Percentiles rank a stretch among this genome's conserved stretches.
These are phyloP conservation scores for Physocephala rufipes DNA, from an alignment of 2,888 invertebrate genomes.

Conservation along the genomic window DNA sequence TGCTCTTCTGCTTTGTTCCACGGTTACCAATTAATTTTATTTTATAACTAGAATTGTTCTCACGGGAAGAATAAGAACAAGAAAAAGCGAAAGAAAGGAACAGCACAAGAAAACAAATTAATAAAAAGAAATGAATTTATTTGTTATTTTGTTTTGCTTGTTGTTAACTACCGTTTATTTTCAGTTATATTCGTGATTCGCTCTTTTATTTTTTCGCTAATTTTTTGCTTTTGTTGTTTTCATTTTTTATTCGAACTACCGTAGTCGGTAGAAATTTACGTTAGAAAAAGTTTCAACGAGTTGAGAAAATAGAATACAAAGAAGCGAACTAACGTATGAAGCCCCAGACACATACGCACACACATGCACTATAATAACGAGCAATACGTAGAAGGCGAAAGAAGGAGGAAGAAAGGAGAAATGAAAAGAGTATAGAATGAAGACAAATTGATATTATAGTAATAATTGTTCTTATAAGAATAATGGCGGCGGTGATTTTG, in stretches of 20 bases:
- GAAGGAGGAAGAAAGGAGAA: conserved; percentile 5
- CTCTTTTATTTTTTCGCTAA: conserved; percentile 8
- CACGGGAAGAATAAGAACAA: too few relatives aligned
- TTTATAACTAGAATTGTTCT: too few relatives aligned
- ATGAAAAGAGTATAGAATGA: background rate
- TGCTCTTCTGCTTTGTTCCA: too few relatives aligned
- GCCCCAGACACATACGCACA: too few relatives aligned
- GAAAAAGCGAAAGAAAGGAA: too few relatives aligned
- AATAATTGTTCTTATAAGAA: background rate
- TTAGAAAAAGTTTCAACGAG: conserved; percentile 6
- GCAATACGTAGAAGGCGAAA: conserved; percentile 1
- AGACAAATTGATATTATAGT: background rate
- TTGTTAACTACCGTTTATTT: background rate
- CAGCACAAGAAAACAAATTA: too few relatives aligned
- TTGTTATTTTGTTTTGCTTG: background rate
- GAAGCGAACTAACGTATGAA: background rate
- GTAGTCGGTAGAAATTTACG: conserved; percentile 21
- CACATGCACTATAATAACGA: too few relatives aligned
- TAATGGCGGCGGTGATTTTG: background rate
- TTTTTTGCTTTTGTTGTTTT: conserved; percentile 5
- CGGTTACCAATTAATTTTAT: too few relatives aligned
- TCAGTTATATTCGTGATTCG: background rate
- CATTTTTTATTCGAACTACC: too few relatives aligned
- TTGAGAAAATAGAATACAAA: conserved; percentile 13
- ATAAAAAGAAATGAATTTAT: too few relatives aligned